phyloP scores from a whole-genome alignment of 1,140 invertebrate genomes.

The Pseudomyrmex concolor region DNA sequence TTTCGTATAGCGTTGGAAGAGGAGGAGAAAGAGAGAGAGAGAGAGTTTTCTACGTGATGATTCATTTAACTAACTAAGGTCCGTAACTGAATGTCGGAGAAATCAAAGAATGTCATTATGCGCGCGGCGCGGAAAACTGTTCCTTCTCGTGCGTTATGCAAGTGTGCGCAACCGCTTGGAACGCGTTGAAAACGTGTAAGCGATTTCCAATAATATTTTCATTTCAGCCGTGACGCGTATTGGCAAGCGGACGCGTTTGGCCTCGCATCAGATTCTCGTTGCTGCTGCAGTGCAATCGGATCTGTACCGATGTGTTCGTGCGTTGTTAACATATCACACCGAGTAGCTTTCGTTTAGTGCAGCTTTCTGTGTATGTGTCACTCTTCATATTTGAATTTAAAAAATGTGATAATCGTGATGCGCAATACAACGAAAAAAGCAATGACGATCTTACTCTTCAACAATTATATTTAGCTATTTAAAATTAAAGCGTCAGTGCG shows the following conservation, averaged over 20 bases:
- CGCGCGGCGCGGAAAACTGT: slow-evolving; percentile 18
- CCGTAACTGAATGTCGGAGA: slow-evolving; percentile 25
- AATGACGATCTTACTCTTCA: background rate
- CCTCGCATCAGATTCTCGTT: slow-evolving; percentile 49
- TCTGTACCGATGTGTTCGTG: slow-evolving; percentile 43
- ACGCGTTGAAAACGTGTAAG: slow-evolving; percentile 51
- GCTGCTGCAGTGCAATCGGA: slow-evolving; percentile 42
- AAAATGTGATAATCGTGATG: background rate
- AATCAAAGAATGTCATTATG: slow-evolving; percentile 55
- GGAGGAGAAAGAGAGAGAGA: no score
- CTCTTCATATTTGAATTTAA: background rate
- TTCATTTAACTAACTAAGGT: slow-evolving; percentile 15
- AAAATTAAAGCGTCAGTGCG: no score
- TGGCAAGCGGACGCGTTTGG: slow-evolving; percentile 54
- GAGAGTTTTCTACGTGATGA: slow-evolving; percentile 20
- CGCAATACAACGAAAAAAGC: background rate
- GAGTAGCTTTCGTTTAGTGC: background rate
- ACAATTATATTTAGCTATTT: background rate
- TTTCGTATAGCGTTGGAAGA: no score
- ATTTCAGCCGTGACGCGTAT: slow-evolving; percentile 50
- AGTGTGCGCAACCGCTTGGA: slow-evolving; percentile 23
- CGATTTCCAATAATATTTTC: slow-evolving; percentile 61
- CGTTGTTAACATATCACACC: slow-evolving; percentile 48
- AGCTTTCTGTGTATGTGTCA: background rate
- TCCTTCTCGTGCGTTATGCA: background rate